These are phyloP conservation scores for Tetheella fluctuosa DNA, from an alignment of 2,888 invertebrate species.

Conservation along the genomic window DNA sequence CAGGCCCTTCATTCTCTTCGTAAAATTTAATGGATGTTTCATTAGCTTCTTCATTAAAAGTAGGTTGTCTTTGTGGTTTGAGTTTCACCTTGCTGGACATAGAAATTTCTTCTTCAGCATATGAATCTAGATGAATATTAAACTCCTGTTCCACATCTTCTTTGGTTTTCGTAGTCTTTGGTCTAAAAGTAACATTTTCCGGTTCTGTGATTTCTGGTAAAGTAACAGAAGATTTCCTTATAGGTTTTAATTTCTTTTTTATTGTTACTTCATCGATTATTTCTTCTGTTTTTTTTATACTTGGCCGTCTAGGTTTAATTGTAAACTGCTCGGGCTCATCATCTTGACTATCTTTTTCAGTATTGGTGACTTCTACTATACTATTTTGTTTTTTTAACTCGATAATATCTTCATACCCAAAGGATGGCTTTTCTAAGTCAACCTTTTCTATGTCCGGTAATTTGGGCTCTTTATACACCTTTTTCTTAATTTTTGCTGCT, in stretches of 20 bases:
- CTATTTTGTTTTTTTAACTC: conserved; percentile 59
- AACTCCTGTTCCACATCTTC: conserved; percentile 96
- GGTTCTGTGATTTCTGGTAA: conserved; percentile 89
- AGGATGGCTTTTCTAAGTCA: conserved; percentile 83
- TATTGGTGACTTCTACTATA: conserved; percentile 25
- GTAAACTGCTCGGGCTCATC: conserved; percentile 72
- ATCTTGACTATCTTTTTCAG: conserved; percentile 41
- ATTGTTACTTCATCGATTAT: conserved; percentile 87
- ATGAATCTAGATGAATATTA: conserved; percentile 92
- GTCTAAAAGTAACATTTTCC: conserved; percentile 91
- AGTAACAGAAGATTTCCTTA: conserved; percentile 86
- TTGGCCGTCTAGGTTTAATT: conserved; percentile 68
- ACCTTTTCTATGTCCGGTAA: conserved; percentile 81
- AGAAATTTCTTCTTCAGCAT: conserved; percentile 94
- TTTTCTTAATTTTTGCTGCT: conserved; percentile 86
- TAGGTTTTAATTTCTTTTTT: conserved; percentile 89
- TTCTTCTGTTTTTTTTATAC: conserved; percentile 79
- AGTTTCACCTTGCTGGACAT: conserved; percentile 93
- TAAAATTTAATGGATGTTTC: conserved; percentile 89
- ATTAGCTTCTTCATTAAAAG: conserved; percentile 90
- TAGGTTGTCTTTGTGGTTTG: conserved; percentile 88
- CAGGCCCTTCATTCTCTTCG: conserved; percentile 74
- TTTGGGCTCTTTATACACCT: conserved; percentile 82
- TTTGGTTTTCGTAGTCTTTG: conserved; percentile 89
- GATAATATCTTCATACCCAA: conserved; percentile 79